phyloP scores from a whole-genome alignment of 2,113 vertebrate species.

The Probosciger aterrimus region DNA sequence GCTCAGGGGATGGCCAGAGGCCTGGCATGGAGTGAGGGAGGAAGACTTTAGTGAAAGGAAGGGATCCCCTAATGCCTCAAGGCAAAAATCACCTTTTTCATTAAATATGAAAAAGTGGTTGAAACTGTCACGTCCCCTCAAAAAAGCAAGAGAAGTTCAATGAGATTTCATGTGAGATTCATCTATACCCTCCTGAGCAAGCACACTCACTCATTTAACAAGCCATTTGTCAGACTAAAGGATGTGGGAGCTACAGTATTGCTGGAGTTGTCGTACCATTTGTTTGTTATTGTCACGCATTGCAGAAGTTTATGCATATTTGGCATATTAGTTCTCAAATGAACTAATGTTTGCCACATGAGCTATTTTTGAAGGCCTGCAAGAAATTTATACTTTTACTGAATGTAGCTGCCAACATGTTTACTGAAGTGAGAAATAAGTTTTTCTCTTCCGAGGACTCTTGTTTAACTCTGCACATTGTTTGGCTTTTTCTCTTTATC shows the following conservation, averaged over 20 bases:
- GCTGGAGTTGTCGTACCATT: background rate
- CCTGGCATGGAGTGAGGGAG: accelerated
- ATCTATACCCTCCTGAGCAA: background rate
- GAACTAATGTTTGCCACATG: background rate
- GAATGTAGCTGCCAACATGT: background rate
- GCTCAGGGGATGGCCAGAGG: background rate
- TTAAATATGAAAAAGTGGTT: background rate
- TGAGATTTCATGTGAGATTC: background rate
- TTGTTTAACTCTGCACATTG: background rate
- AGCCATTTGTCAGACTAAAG: background rate
- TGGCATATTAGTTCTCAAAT: background rate
- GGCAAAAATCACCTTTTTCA: background rate
- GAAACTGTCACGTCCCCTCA: background rate
- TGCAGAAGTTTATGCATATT: background rate
- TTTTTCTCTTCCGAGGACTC: background rate
- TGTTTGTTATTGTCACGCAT: background rate
- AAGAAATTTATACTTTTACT: background rate
- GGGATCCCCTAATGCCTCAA: background rate
- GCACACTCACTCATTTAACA: background rate
- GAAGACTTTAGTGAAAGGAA: background rate
- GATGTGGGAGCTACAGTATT: background rate
- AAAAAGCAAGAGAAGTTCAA: background rate
- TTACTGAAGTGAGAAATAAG: background rate
- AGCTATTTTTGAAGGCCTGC: background rate
- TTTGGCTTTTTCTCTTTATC: background rate